Evolutionary conservation across 53 echinoderm and acorn worm genomes (phyloP), one percentile per base, ranked within the genome.

Genomic region (Holothuria leucospilota): DNA sequence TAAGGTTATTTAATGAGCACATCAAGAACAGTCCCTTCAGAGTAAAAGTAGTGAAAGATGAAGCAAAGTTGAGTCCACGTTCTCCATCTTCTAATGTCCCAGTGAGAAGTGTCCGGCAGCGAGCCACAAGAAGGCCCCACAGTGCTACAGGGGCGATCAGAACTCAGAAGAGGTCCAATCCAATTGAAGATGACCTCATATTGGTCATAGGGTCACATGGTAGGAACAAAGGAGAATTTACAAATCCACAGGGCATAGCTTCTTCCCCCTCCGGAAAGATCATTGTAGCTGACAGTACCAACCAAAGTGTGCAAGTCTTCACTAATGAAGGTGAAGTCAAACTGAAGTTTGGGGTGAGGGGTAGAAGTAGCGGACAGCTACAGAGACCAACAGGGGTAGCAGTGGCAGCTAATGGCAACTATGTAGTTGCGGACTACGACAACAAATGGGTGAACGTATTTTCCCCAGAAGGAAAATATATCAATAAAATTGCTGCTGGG

Each of bases 141-240:
- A 97, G 98, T 82, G 93, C 95, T 39, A 91, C 94, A 14, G 96
- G 96, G 20, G 91, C 92, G 18, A 66, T 96, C 23, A 86, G 94
- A 87, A 90, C 92, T 72, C 92, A 91, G 64, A 94, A 92, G 60
- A 94, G 92, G 82, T 59, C 92, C 63, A 96, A 96, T 69, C 97
- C 97, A 66, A 96, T 96, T 39, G 97, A 96, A 93, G 97, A 96
- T 64, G 97, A 96, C 59, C 90, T 96, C 51, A 87, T 96, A 13
- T 62, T 91, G 71, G 89, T 91, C 23, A 93, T 96, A 30, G 97
- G 97, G 16, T 89, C 86, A 69, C 82, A 93, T 42, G 97, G 97
- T 26, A 92, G 97, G 66, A 96, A 96, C 84, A 96, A 96, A 77
- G 97, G 94, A 28, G 97, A 96, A 79, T 96, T 96, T 83, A 96